A percentile compares a stretch with the other conserved stretches of the same genome.
These are phyloP conservation scores for Heteromyza rotundicornis DNA, from an alignment of 2,888 invertebrate genomes.

Conservation along the genomic window DNA sequence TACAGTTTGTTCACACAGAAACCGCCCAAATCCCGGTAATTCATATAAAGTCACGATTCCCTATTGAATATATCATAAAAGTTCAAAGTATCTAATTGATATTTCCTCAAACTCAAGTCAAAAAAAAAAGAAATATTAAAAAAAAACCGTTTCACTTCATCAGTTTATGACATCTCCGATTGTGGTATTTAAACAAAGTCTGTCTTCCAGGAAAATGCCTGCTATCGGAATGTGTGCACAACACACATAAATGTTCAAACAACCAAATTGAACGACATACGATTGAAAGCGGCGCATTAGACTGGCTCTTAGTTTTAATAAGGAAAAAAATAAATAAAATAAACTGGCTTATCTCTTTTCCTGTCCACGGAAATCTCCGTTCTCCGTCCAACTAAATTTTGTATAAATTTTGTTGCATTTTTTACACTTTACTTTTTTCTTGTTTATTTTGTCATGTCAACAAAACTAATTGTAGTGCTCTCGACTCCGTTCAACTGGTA, in stretches of 20 bases:
- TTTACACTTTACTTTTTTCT: background rate
- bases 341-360: background rate
- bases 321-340: background rate
- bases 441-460: conserved; percentile 1
- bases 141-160: too few species aligned
- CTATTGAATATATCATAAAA: background rate
- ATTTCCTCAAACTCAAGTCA: background rate
- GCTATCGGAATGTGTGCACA: too few species aligned
- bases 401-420: too few species aligned
- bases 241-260: too few species aligned
- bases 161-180: conserved; percentile 1
- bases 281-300: background rate
- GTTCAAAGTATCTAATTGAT: background rate
- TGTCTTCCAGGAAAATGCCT: background rate
- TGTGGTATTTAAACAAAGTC: background rate
- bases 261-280: too few species aligned
- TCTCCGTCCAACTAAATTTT: too few species aligned
- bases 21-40: conserved; percentile 1
- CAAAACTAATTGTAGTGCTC: conserved; percentile 3
- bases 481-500: background rate
- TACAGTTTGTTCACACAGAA: too few species aligned
- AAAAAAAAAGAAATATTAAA: too few species aligned
- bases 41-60: background rate
- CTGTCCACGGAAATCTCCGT: background rate
- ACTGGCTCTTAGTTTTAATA: background rate